These are phyloP conservation scores for Hesperophylax magnus DNA, from an alignment of 1,140 invertebrate species.

Conservation along the genomic window DNA sequence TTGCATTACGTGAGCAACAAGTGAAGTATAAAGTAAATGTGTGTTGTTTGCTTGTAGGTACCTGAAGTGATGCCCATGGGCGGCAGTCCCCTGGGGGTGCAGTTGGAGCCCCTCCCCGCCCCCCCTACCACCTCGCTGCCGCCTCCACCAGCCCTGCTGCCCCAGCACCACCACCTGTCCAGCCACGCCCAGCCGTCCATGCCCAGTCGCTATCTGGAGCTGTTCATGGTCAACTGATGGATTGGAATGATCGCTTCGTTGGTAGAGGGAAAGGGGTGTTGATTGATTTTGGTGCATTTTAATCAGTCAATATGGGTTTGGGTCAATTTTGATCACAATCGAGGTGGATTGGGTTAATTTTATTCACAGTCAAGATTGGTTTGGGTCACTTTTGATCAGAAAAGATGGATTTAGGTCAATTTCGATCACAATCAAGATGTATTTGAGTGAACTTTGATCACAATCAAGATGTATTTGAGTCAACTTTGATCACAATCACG, in stretches of 20 bases:
- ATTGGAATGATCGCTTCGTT: not conserved
- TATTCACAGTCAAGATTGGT: not conserved
- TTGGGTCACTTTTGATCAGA: no score
- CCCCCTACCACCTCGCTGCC: not conserved
- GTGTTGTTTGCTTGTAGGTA: constrained; percentile 22
- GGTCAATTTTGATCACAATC: no score
- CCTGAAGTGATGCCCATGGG: constrained; percentile 41
- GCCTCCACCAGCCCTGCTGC: not conserved
- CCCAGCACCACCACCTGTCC: not conserved
- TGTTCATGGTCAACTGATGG: constrained; percentile 46
- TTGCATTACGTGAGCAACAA: no score
- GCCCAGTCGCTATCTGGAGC: constrained; percentile 38
- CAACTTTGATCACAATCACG: no score
- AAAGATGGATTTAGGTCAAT: no score
- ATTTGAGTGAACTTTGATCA: no score
- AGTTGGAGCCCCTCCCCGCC: constrained; percentile 29
- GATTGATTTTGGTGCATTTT: not conserved
- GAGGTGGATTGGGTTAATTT: not conserved
- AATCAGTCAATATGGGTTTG: not conserved
- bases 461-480: no score
- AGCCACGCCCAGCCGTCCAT: constrained; percentile 21
- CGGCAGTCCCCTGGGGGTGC: constrained; percentile 38
- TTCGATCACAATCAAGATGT: no score
- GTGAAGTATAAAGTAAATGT: not conserved
- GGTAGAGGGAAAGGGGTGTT: not conserved